phyloP scores from a whole-genome alignment of 2,113 vertebrate species.

The Epinephelus lanceolatus region DNA sequence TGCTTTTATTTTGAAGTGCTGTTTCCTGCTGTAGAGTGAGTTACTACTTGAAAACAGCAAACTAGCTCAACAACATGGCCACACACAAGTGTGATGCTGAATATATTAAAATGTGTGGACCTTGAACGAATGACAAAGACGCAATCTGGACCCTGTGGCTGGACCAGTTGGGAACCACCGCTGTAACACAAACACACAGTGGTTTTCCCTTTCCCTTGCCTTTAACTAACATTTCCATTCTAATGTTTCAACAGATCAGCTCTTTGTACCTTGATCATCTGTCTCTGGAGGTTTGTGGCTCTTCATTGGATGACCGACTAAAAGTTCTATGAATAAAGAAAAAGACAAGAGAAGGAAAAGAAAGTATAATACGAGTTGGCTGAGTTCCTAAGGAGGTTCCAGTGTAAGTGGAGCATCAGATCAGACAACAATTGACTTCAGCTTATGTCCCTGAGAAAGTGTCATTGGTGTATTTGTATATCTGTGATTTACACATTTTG shows the following conservation, averaged over 20 bases:
- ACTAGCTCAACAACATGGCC: too few species aligned
- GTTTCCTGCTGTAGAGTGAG: too few species aligned
- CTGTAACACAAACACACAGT: neutral
- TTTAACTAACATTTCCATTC: neutral
- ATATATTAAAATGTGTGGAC: too few species aligned
- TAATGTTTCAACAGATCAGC: neutral
- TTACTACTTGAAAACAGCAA: too few species aligned
- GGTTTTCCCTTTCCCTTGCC: neutral
- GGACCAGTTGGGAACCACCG: too few species aligned
- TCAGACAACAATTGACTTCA: neutral
- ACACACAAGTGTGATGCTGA: too few species aligned
- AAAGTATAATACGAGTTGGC: neutral
- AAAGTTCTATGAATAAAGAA: conserved; percentile 32
- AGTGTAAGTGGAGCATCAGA: neutral
- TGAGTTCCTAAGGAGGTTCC: neutral
- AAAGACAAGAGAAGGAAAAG: neutral
- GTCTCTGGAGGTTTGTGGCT: neutral
- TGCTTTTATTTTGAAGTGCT: too few species aligned
- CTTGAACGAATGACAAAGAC: too few species aligned
- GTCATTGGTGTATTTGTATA: neutral
- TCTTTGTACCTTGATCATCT: conserved; percentile 45
- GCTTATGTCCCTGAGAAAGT: neutral
- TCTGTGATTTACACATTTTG: neutral
- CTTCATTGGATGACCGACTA: conserved; percentile 32
- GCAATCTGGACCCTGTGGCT: too few species aligned